These are phyloP conservation scores for Zaprionus ghesquierei DNA, from an alignment of 1,140 invertebrate genomes.

Conservation along the genomic window DNA sequence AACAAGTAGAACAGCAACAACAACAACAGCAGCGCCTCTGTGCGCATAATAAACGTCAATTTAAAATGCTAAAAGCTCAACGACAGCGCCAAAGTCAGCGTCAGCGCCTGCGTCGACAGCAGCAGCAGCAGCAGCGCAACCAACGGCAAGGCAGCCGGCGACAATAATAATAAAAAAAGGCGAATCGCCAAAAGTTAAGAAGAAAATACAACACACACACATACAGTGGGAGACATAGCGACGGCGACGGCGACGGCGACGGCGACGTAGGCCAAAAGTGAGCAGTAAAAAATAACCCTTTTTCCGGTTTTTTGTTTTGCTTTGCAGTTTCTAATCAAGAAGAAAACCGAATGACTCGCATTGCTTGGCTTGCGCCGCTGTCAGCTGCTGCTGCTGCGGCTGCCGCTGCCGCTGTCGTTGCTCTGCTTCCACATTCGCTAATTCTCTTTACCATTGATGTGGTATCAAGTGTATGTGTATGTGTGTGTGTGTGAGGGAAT, in stretches of 20 bases:
- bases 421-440: slow-evolving; percentile 31
- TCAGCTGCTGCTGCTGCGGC: neutral
- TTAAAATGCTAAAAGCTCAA: slow-evolving; percentile 77
- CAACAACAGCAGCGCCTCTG: slow-evolving; percentile 25
- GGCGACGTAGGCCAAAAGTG: slow-evolving; percentile 40
- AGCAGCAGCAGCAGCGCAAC: slow-evolving; percentile 34
- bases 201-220: slow-evolving; percentile 61
- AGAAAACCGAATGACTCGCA: slow-evolving; percentile 47
- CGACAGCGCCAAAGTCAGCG: slow-evolving; percentile 12
- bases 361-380: slow-evolving; percentile 9
- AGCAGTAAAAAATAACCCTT: slow-evolving; percentile 80
- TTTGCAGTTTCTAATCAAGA: slow-evolving; percentile 79
- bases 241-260: slow-evolving; percentile 23
- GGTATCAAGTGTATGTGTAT: neutral
- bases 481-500: slow-evolving; percentile 6
- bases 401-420: neutral
- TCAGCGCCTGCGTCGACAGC: neutral
- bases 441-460: slow-evolving; percentile 53
- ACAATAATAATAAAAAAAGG: slow-evolving; percentile 70
- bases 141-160: slow-evolving; percentile 55
- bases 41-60: slow-evolving; percentile 79
- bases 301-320: slow-evolving; percentile 80
- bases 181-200: slow-evolving; percentile 77
- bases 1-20: slow-evolving; percentile 25
- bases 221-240: slow-evolving; percentile 51